Evolutionary conservation across 1,140 invertebrate genomes (phyloP).

Genomic region (Apis cerana): DNA sequence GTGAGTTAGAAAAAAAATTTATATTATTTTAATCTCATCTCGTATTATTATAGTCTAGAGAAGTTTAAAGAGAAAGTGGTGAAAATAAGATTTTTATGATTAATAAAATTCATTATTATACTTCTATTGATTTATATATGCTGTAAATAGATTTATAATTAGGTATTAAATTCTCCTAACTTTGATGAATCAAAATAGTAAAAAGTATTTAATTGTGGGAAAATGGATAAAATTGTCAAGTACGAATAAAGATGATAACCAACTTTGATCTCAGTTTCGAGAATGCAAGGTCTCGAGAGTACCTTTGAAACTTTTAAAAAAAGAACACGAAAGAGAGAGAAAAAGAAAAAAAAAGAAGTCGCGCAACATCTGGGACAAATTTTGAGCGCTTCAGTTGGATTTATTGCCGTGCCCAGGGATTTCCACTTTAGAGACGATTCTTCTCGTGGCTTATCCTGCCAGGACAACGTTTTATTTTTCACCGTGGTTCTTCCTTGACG

Average conservation of each 20-base stretch:
- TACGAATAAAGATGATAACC: background rate
- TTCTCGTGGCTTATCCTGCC: conserved; percentile 49
- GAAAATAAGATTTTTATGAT: no score
- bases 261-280: background rate
- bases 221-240: background rate
- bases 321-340: no score
- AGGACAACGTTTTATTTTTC: conserved; percentile 59
- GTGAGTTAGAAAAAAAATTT: no score
- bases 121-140: no score
- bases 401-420: conserved; percentile 55
- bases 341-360: background rate
- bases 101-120: no score
- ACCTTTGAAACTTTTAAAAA: background rate
- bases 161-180: no score
- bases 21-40: no score
- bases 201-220: background rate
- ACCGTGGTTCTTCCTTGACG: conserved; percentile 34
- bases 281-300: background rate
- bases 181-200: no score
- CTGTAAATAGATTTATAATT: no score
- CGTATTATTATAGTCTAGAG: no score
- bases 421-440: conserved; percentile 47
- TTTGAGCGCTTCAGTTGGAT: conserved; percentile 46
- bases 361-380: conserved; percentile 21
- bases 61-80: no score